Evolutionary conservation across 1,140 invertebrate species (phyloP).

Genomic region (Fopius arisanus): DNA sequence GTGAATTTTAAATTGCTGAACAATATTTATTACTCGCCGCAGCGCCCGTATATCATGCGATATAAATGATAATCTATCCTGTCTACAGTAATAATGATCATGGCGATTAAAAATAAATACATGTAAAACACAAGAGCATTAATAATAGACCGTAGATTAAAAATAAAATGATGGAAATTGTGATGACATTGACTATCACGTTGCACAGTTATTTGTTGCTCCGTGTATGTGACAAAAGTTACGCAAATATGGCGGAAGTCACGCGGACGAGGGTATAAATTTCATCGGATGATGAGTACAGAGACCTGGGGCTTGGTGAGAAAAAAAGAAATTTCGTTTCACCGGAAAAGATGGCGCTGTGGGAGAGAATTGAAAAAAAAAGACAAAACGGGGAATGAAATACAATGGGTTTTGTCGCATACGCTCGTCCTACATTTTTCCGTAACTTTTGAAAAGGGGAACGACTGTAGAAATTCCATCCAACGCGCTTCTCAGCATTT

Average conservation of each 20-base stretch:
- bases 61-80: conserved; percentile 54
- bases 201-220: conserved; percentile 19
- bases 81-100: conserved; percentile 36
- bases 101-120: conserved; percentile 2
- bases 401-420: background rate
- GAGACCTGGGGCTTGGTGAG: background rate
- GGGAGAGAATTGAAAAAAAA: background rate
- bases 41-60: conserved; percentile 61
- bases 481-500: background rate
- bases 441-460: conserved; percentile 42
- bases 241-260: conserved; percentile 40
- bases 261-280: background rate
- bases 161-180: background rate
- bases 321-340: background rate
- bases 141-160: conserved; percentile 32
- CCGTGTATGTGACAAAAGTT: conserved; percentile 39
- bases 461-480: background rate
- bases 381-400: background rate
- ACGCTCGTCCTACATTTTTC: conserved; percentile 39
- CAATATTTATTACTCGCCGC: conserved; percentile 48
- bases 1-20: conserved; percentile 25
- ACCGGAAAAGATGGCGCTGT: background rate
- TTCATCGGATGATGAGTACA: background rate
- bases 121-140: conserved; percentile 17
- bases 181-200: conserved; percentile 31